These are phyloP conservation scores for Caranx melampygus DNA, from an alignment of 2,113 vertebrate genomes.

Conservation along the genomic window DNA sequence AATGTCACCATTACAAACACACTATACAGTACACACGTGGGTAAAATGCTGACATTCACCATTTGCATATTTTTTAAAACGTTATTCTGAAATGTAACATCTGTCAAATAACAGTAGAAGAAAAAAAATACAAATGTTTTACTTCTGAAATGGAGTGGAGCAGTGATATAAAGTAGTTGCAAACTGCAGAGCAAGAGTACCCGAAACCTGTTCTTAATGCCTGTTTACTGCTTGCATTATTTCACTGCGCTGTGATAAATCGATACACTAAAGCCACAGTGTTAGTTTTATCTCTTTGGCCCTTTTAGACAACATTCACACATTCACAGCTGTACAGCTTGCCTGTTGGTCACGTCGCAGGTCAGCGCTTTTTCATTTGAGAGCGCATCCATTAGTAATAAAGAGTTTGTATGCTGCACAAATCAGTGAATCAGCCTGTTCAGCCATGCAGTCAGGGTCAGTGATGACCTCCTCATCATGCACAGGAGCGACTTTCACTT, in stretches of 20 bases:
- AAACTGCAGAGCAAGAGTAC: too few relatives aligned
- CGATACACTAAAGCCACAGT: background rate
- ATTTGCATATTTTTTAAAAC: background rate
- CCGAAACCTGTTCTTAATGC: too few relatives aligned
- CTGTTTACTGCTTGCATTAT: background rate
- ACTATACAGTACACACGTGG: background rate
- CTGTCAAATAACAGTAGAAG: too few relatives aligned
- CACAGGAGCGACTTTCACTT: background rate
- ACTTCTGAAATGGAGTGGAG: background rate
- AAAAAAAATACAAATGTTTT: background rate
- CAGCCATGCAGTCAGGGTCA: slow-evolving; percentile 41
- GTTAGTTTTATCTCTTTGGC: background rate
- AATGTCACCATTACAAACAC: background rate
- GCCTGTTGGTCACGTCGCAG: background rate
- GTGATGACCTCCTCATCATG: background rate
- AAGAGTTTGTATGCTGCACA: slow-evolving; percentile 3
- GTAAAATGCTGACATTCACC: slow-evolving; percentile 9
- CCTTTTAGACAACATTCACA: slow-evolving; percentile 7
- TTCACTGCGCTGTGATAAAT: background rate
- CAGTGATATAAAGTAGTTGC: background rate
- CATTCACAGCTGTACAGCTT: background rate
- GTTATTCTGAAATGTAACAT: too few relatives aligned
- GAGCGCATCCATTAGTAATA: slow-evolving; percentile 18
- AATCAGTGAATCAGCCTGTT: slow-evolving; percentile 27
- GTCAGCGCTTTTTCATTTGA: slow-evolving; percentile 13